Evolutionary conservation across 2,888 invertebrate genomes (phyloP).

Genomic region (Diadegma fenestrale): DNA sequence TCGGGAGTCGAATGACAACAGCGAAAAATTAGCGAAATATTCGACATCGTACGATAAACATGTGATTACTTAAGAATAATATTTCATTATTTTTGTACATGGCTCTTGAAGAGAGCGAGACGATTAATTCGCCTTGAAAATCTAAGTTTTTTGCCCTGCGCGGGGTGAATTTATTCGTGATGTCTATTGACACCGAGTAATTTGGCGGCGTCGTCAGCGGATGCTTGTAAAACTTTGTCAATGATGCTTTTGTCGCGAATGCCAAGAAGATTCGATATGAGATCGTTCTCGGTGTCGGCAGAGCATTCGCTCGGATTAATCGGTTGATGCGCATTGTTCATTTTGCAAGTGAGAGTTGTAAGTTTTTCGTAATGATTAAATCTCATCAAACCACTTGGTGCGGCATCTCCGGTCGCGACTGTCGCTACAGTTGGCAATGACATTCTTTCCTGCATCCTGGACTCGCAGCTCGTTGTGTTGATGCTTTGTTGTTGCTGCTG

Average conservation of each 20-base stretch:
- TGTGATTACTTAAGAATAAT: slow-evolving; percentile 23
- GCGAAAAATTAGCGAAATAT: slow-evolving; percentile 9
- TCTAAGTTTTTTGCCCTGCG: neutral
- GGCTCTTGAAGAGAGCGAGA: neutral
- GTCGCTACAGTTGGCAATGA: slow-evolving; percentile 80
- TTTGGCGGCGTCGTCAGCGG: slow-evolving; percentile 94
- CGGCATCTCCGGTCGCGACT: slow-evolving; percentile 81
- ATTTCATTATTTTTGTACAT: slow-evolving; percentile 41
- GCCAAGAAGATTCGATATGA: slow-evolving; percentile 95
- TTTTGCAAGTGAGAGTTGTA: slow-evolving; percentile 78
- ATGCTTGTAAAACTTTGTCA: slow-evolving; percentile 92
- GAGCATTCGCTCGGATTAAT: slow-evolving; percentile 64
- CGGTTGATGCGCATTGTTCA: slow-evolving; percentile 86
- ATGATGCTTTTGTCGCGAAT: slow-evolving; percentile 94
- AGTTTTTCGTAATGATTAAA: slow-evolving; percentile 82
- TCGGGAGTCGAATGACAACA: slow-evolving; percentile 37
- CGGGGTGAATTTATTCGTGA: slow-evolving; percentile 78
- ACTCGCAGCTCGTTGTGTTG: slow-evolving; percentile 71
- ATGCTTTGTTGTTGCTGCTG: slow-evolving; percentile 70
- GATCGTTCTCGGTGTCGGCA: slow-evolving; percentile 87
- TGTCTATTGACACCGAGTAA: slow-evolving; percentile 92
- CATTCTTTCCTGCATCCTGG: slow-evolving; percentile 77
- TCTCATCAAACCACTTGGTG: slow-evolving; percentile 79
- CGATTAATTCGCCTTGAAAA: neutral
- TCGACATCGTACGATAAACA: slow-evolving; percentile 55